Percentiles rank a stretch among this genome's conserved stretches.
phyloP scores from a whole-genome alignment of 1,140 invertebrate species.

The Drosophila kepulauana region DNA sequence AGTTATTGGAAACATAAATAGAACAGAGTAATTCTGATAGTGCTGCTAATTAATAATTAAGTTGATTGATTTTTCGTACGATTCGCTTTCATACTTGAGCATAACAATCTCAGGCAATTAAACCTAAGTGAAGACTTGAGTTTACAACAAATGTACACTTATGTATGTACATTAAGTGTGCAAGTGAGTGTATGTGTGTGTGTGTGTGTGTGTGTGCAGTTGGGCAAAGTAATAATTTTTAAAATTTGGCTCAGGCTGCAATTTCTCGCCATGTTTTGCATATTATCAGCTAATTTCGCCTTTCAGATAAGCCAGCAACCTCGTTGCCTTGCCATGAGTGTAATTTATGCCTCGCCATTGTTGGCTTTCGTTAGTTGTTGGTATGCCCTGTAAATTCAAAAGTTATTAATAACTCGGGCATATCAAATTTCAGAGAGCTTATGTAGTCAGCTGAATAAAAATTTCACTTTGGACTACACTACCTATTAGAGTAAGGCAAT shows the following conservation, averaged over 20 bases:
- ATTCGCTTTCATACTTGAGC: neutral
- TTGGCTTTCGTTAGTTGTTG: slow-evolving; percentile 43
- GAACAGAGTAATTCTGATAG: slow-evolving; percentile 18
- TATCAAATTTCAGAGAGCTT: neutral
- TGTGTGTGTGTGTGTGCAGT: slow-evolving; percentile 36
- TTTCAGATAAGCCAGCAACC: slow-evolving; percentile 72
- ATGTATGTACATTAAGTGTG: slow-evolving; percentile 12
- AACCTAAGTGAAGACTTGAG: neutral
- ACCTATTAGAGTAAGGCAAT: too few species aligned
- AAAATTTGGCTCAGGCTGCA: slow-evolving; percentile 75
- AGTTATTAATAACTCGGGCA: neutral
- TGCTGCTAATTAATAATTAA: slow-evolving; percentile 16
- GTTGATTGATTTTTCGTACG: slow-evolving; percentile 1
- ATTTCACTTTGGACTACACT: neutral
- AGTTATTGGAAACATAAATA: slow-evolving; percentile 18
- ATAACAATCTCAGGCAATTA: slow-evolving; percentile 1
- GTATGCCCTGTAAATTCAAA: slow-evolving; percentile 16
- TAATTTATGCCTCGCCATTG: slow-evolving; percentile 76
- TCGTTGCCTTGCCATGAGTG: slow-evolving; percentile 71
- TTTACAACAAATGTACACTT: neutral
- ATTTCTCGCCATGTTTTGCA: slow-evolving; percentile 80
- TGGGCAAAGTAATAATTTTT: slow-evolving; percentile 76
- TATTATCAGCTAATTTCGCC: slow-evolving; percentile 80
- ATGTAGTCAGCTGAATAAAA: neutral
- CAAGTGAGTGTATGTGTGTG: slow-evolving; percentile 31